Evolutionary conservation across 2,113 vertebrate species (phyloP).

Genomic region (Triplophysa tibetana): DNA sequence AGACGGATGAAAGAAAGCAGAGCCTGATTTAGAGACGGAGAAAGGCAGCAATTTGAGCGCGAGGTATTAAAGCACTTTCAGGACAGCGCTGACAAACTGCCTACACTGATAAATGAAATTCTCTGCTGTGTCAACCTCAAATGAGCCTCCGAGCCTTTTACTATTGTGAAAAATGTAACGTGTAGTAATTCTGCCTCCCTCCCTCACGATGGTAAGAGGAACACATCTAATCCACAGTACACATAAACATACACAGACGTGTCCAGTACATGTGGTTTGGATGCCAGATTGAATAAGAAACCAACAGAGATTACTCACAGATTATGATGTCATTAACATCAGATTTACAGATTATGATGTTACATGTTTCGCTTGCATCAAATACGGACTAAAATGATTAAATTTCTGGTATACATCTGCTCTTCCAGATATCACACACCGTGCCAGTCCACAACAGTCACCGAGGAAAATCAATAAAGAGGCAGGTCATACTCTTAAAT

Average conservation of each 20-base stretch:
- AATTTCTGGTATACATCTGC: no score
- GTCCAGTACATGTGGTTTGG: not conserved
- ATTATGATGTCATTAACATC: constrained; percentile 22
- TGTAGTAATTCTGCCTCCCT: not conserved
- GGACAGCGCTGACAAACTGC: constrained; percentile 4
- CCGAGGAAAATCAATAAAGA: not conserved
- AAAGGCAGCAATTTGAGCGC: not conserved
- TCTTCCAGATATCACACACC: not conserved
- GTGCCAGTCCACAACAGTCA: not conserved
- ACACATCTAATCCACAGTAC: not conserved
- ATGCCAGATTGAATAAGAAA: not conserved
- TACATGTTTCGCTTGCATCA: not conserved
- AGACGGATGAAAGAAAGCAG: not conserved
- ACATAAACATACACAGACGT: not conserved
- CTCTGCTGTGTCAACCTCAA: constrained; percentile 33
- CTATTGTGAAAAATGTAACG: constrained; percentile 24
- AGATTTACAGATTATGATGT: not conserved
- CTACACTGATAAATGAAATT: constrained; percentile 16
- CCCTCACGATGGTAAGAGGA: not conserved
- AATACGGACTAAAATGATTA: not conserved
- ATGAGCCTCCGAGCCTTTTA: constrained; percentile 7
- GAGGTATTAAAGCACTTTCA: constrained; percentile 7
- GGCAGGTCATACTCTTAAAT: not conserved
- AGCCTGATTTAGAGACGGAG: not conserved
- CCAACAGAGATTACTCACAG: constrained; percentile 1